Base-by-base conservation (phyloP, 2,888 invertebrate species). In the Apamea sordens region DNA sequence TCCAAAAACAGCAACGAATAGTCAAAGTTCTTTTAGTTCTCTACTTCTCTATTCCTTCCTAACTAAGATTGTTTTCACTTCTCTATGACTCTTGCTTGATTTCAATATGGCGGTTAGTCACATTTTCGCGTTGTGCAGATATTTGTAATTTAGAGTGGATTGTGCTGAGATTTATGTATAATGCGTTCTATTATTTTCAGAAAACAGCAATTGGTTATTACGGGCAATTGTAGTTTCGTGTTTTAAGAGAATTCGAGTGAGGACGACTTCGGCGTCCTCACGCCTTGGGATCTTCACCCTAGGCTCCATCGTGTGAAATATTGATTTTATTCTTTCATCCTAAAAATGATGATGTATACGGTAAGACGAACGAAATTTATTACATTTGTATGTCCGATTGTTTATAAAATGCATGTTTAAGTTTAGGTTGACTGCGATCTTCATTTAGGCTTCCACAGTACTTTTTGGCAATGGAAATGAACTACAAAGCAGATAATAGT, bases 321-420 rank as follows among this genome's bases (percentile, higher is more conserved):
- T 94, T 93, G 94, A 95, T 94, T 94, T 91, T 87, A 80, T 74
- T 91, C 86, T 79, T 85, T 71, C 76, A 82, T 74, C 83, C 73
- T 85, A 91, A 93, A 91, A 89, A 95, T 95, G 96, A 96, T 96
- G 96, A 96, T 96, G 96, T 96, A 96, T 89, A 96, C 96, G 95
- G 96, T 96, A 94, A 95, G 95, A 82, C 53, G 44, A 78, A 78
- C 28, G 13, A 44, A 15, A 61, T 74, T 71, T 56, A 61, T 70
- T 53, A 50, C 6, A 28, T 32, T 32, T 56, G 2, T 32, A 32
- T 28, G 15, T 59, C 15, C 15, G 7, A 36, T 56, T 64, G 32
- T 65, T n/a, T 47, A 1, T 24, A 18, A 36, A 73, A 71, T 44
- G 28, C 18, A 41, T 74, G 32, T 65, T 70, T 47, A 59, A 18